A percentile compares a stretch with the other conserved stretches of the same genome.
These are phyloP conservation scores for Spermophilus dauricus DNA, from an alignment of 2,113 vertebrate genomes.

Conservation along the genomic window DNA sequence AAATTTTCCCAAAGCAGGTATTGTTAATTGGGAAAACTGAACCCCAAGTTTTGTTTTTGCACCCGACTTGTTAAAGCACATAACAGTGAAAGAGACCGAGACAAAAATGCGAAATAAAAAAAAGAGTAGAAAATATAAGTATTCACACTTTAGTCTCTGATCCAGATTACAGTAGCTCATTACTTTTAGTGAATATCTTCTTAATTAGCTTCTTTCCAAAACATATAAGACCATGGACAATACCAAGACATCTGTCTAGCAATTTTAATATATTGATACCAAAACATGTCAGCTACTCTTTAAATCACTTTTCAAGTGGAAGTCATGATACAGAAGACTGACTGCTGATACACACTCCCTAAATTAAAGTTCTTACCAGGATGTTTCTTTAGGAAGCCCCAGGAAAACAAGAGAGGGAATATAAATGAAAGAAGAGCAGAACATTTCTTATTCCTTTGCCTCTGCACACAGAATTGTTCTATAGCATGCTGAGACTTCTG, in stretches of 20 bases:
- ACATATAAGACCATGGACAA: neutral
- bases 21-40: neutral
- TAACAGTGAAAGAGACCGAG: neutral
- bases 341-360: neutral
- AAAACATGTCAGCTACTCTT: neutral
- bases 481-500: neutral
- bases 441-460: neutral
- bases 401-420: neutral
- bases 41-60: neutral
- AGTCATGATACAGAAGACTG: neutral
- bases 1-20: neutral
- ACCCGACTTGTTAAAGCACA: slow-evolving; percentile 1
- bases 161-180: neutral
- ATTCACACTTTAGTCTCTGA: neutral
- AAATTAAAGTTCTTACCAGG: neutral
- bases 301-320: neutral
- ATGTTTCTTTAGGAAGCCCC: slow-evolving; percentile 2
- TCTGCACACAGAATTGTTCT: neutral
- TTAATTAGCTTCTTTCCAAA: neutral
- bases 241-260: neutral
- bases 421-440: neutral
- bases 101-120: neutral
- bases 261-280: neutral
- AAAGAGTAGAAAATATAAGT: neutral
- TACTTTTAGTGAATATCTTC: neutral